These are phyloP conservation scores for Nettapus auritus DNA, from an alignment of 2,113 vertebrate species.

Conservation along the genomic window DNA sequence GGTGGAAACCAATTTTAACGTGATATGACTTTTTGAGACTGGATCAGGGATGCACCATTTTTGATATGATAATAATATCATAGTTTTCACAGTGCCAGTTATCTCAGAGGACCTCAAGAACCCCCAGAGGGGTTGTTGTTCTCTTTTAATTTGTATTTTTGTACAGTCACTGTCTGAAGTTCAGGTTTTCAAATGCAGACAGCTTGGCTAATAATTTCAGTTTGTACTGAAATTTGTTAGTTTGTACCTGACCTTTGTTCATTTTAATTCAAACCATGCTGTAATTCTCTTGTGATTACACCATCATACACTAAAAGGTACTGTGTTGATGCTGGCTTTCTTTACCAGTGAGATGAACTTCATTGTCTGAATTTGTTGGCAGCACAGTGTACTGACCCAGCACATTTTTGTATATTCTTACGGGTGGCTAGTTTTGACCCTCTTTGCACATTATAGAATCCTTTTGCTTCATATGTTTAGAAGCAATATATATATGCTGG, in stretches of 20 bases:
- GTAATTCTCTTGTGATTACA: neutral
- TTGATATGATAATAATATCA: neutral
- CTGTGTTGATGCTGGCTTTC: neutral
- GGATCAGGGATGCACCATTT: fast-evolving
- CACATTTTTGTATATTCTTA: neutral
- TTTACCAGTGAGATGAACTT: neutral
- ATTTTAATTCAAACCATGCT: neutral
- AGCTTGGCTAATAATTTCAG: neutral
- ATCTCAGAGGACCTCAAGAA: neutral
- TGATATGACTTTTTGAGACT: neutral
- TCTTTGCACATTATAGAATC: neutral
- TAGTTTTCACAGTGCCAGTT: neutral
- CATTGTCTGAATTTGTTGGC: neutral
- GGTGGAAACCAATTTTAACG: neutral
- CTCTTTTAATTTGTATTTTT: neutral
- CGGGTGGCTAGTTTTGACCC: neutral
- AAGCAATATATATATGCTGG: neutral
- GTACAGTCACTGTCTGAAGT: neutral
- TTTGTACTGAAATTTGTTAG: neutral
- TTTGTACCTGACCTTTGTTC: neutral
- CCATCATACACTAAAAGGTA: neutral
- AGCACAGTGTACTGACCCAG: neutral
- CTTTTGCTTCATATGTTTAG: neutral
- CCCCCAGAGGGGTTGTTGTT: neutral
- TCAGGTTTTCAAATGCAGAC: neutral